A percentile compares a stretch with the other conserved stretches of the same genome.
Conservation (phyloP, 2,113 vertebrate species). For the Anhinga anhinga region DNA sequence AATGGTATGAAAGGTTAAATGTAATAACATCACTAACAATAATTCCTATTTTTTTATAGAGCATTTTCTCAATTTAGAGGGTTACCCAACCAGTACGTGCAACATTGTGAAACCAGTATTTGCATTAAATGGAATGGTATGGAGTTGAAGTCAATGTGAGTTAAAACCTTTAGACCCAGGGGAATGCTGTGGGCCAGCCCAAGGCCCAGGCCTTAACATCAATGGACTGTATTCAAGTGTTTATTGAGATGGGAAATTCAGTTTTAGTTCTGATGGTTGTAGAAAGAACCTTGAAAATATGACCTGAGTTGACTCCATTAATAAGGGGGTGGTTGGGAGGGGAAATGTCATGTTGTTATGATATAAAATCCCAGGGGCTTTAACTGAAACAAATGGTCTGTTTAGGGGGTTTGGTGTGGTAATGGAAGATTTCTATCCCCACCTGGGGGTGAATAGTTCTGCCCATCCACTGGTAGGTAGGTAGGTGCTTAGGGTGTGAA, state of each 20-base stretch:
- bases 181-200: background rate
- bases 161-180: background rate
- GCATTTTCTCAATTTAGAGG: background rate
- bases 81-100: background rate
- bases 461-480: background rate
- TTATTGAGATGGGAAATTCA: background rate
- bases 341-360: background rate
- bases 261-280: background rate
- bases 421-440: background rate
- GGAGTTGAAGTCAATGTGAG: background rate
- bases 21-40: background rate
- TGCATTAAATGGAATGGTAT: background rate
- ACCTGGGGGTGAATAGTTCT: background rate
- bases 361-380: background rate
- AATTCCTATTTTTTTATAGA: background rate
- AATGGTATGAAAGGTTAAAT: background rate
- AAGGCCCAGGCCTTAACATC: background rate
- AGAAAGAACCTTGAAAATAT: background rate
- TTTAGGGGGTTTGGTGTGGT: background rate
- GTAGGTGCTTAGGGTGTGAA: background rate
- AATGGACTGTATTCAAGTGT: background rate
- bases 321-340: fast-evolving
- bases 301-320: background rate
- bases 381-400: background rate
- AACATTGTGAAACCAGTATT: background rate